phyloP scores from a whole-genome alignment of 2,888 invertebrate species.

The Lasioglossum zephyrum region DNA sequence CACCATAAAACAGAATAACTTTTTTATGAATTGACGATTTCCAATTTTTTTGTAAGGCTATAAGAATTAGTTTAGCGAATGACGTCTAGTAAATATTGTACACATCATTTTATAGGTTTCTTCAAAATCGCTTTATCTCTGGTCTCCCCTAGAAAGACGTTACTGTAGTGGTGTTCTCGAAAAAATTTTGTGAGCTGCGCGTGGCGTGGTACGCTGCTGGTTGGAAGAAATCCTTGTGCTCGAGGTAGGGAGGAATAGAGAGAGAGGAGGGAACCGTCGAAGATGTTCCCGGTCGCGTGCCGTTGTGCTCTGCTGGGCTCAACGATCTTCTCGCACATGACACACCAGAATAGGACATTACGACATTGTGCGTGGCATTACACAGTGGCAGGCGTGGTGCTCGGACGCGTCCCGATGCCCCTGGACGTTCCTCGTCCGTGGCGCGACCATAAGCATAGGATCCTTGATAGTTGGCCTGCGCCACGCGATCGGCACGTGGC shows the following conservation, averaged over 20 bases:
- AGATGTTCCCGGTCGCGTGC: constrained; percentile 75
- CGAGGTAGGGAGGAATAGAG: background rate
- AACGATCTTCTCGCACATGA: constrained; percentile 80
- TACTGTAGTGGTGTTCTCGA: too few relatives aligned
- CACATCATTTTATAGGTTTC: too few relatives aligned
- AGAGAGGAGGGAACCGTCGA: constrained; percentile 22
- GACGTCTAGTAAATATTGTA: too few relatives aligned
- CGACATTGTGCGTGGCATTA: constrained; percentile 69
- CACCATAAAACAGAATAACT: too few relatives aligned
- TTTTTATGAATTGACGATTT: too few relatives aligned
- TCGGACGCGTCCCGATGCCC: background rate
- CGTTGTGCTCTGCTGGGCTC: constrained; percentile 76
- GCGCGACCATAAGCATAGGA: background rate
- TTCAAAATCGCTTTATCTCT: too few relatives aligned
- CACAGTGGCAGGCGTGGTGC: background rate
- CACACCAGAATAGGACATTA: constrained; percentile 77
- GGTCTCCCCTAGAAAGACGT: too few relatives aligned
- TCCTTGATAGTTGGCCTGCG: constrained; percentile 28
- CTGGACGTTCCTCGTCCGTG: background rate
- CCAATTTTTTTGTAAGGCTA: too few relatives aligned
- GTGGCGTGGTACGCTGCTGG: background rate
- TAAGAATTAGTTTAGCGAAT: too few relatives aligned
- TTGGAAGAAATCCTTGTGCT: background rate
- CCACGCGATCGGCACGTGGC: constrained; percentile 74
- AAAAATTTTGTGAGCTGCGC: background rate